Base-by-base conservation (phyloP, 2,888 invertebrate genomes). In the Cantharis nigra region DNA sequence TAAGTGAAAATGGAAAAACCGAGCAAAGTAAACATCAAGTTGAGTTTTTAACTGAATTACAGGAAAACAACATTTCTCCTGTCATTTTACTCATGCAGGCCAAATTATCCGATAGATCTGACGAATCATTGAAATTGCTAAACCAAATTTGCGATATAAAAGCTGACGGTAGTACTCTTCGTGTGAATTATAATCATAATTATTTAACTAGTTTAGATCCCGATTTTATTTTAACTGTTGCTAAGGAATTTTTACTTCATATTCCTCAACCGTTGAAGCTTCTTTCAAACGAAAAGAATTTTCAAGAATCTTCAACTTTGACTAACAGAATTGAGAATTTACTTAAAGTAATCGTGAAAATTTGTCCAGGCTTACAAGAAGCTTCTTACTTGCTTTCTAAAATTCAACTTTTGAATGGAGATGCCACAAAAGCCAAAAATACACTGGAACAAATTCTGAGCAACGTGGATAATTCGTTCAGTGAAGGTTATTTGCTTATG, bases 11-110 rank as follows among this genome's bases (percentile, higher is more conserved):
- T 84, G 94, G 95, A 28, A 89, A 91, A 0, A 91, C 92, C 3
- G 94, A 94, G 62, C 93, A 95, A 84, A 93, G 96, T 0, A 91
- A 93, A 10, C 95, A 97, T 83, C 98, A 98, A 88, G 90, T 98
- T 49, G 95, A 97, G 83, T 93, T 97, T 83, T 89, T 98, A 1
- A 92, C 93, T 85, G 96, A 97, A 88, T 90, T 95, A 20, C 94
- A 96, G 88, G 93, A 93, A 82, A 91, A 93, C 10, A 90, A 91
- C 7, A 91, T 91, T 67, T 92, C 93, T 76, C 90, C 94, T 16
- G 93, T 95, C 28, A 89, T 95, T 65, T 86, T 95, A 3, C 91
- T 93, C 78, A 89, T 96, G 85, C 92, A 93, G 11, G 93, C 95
- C 0, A 93, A 93, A 85, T 88, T 93, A 20, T 89, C 90, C 81